Percentiles rank a stretch among this genome's conserved stretches.
These are phyloP conservation scores for Parnassius orleans DNA, from an alignment of 2,888 invertebrate species.

Conservation along the genomic window DNA sequence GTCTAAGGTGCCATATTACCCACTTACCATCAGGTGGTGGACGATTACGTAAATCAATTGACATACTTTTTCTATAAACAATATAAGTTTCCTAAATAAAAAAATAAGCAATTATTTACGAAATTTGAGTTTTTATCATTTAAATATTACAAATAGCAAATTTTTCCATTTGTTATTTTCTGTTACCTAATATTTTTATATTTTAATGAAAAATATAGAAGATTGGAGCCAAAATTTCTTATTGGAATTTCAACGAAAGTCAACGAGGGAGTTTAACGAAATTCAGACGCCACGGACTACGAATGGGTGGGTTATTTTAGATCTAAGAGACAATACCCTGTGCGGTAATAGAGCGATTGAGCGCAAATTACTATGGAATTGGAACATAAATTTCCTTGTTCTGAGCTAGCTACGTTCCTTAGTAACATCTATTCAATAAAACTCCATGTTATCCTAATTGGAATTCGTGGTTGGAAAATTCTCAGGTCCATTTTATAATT, in stretches of 20 bases:
- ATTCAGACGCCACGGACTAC: neutral
- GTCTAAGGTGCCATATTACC: no score
- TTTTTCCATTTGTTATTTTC: neutral
- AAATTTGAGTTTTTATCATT: neutral
- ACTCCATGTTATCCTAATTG: constrained; percentile 23
- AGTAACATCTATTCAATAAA: constrained; percentile 17
- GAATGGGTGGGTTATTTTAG: constrained; percentile 9
- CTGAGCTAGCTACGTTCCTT: neutral
- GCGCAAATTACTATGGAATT: constrained; percentile 18
- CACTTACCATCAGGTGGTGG: no score
- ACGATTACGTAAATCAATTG: no score
- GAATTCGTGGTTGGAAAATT: constrained; percentile 13
- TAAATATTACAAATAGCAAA: neutral
- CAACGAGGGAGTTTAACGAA: neutral
- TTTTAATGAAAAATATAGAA: neutral
- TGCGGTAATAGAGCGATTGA: constrained; percentile 8
- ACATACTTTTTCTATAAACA: no score
- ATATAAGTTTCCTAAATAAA: no score
- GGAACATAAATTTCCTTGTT: constrained; percentile 18
- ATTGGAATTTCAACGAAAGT: neutral
- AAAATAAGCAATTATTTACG: no score
- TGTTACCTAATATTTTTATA: neutral
- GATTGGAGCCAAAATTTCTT: neutral
- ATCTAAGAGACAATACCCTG: constrained; percentile 9
- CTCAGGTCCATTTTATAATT: no score